Percentiles rank a stretch among this genome's conserved stretches.
These are phyloP conservation scores for Dendrolimus kikuchii DNA, from an alignment of 1,140 invertebrate genomes.

Conservation along the genomic window DNA sequence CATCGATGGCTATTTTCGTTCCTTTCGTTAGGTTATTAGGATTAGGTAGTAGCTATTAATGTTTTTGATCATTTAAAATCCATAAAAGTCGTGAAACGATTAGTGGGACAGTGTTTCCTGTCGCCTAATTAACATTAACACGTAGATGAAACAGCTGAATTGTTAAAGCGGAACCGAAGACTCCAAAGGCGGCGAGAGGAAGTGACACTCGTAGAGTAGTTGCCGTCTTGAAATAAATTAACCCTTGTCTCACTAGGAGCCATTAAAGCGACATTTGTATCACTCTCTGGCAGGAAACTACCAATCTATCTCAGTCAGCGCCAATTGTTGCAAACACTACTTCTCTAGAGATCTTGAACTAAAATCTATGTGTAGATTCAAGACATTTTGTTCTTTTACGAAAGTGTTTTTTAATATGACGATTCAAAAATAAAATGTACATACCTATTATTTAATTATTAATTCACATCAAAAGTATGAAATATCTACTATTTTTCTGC, in stretches of 20 bases:
- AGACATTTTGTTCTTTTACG: not conserved
- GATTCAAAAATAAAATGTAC: not conserved
- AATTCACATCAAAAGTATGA: not conserved
- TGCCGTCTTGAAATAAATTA: constrained; percentile 34
- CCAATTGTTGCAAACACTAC: constrained; percentile 32
- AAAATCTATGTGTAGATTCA: not conserved
- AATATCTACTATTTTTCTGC: too few species aligned
- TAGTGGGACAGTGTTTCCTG: constrained; percentile 2
- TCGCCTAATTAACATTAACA: not conserved
- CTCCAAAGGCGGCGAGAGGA: constrained; percentile 10
- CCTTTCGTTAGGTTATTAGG: not conserved
- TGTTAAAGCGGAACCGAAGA: constrained; percentile 3
- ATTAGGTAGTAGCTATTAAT: not conserved
- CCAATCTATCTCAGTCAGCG: constrained; percentile 36
- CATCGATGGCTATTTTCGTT: too few species aligned
- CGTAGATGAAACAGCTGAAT: not conserved
- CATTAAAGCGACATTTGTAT: constrained; percentile 39
- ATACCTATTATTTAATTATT: not conserved
- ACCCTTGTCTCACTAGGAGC: constrained; percentile 31
- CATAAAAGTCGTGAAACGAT: constrained; percentile 4
- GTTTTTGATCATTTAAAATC: not conserved
- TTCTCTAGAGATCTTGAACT: constrained; percentile 7
- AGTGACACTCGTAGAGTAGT: constrained; percentile 19
- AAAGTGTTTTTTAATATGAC: too few species aligned
- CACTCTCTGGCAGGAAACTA: constrained; percentile 39